Percentiles rank a stretch among this genome's conserved stretches.
Conservation (phyloP, 2,113 vertebrate species). For the Marmota flaviventris region DNA sequence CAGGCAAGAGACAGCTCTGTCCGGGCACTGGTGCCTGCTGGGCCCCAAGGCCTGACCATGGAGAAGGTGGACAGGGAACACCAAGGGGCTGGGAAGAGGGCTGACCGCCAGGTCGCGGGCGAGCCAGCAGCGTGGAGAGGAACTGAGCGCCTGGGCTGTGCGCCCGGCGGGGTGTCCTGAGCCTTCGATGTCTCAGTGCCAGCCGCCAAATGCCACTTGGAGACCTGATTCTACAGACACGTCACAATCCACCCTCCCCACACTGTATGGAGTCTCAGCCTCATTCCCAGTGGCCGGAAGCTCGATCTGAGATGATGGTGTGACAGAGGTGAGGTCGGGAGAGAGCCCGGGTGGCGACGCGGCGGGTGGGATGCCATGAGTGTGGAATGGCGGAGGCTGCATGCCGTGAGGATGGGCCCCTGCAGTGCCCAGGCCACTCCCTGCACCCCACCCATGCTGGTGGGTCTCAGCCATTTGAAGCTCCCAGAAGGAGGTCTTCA, state of each 20-base stretch:
- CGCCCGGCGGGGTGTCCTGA: fast-evolving
- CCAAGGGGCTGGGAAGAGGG: no score
- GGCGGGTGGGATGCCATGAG: conserved; percentile 66
- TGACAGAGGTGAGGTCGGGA: not conserved
- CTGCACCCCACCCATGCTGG: not conserved
- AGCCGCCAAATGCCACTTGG: not conserved
- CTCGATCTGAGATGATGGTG: conserved; percentile 6
- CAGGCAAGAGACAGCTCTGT: not conserved
- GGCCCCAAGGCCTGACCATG: fast-evolving
- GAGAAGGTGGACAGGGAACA: not conserved
- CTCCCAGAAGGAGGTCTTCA: conserved; percentile 39
- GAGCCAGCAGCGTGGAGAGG: not conserved
- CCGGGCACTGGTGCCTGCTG: no score
- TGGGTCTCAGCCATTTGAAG: conserved; percentile 57
- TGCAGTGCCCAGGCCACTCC: not conserved
- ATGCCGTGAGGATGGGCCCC: conserved; percentile 2
- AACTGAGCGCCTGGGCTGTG: no score
- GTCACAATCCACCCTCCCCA: fast-evolving
- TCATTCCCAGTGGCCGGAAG: not conserved
- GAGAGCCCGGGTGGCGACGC: not conserved
- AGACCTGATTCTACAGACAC: not conserved
- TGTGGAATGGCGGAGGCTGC: conserved; percentile 25
- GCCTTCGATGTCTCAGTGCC: not conserved
- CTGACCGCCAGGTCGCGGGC: fast-evolving
- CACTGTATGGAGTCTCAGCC: not conserved